phyloP scores from a whole-genome alignment of 2,113 vertebrate genomes.

The Ranitomeya imitator region DNA sequence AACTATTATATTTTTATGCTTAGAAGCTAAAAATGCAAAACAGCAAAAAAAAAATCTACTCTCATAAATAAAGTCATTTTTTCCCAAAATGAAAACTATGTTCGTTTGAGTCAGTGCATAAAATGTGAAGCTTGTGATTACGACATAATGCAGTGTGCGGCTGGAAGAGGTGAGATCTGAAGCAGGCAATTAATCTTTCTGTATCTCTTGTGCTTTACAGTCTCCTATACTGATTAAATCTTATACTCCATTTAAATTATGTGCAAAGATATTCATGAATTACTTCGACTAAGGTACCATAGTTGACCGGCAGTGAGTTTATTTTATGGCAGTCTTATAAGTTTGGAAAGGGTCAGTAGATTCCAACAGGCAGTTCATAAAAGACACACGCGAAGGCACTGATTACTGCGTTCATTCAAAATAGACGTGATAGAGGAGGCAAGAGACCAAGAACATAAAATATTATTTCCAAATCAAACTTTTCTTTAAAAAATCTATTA shows the following conservation, averaged over 20 bases:
- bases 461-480: constrained; percentile 34
- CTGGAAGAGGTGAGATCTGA: constrained; percentile 15
- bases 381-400: background rate
- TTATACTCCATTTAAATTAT: constrained; percentile 40
- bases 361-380: constrained; percentile 19
- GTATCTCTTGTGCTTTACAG: constrained; percentile 27
- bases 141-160: constrained; percentile 29
- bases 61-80: background rate
- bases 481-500: constrained; percentile 36
- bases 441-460: constrained; percentile 21
- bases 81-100: constrained; percentile 18
- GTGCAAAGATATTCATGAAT: constrained; percentile 51
- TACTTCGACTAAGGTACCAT: constrained; percentile 15
- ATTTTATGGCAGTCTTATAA: constrained; percentile 31
- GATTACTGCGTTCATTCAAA: constrained; percentile 12
- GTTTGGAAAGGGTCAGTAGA: constrained; percentile 13
- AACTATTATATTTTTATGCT: constrained; percentile 10
- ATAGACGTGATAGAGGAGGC: constrained; percentile 25
- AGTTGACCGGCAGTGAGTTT: constrained; percentile 19
- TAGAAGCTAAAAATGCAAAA: constrained; percentile 26
- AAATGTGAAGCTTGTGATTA: constrained; percentile 24
- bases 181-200: constrained; percentile 40
- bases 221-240: constrained; percentile 44
- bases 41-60: constrained; percentile 17
- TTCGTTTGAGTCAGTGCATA: constrained; percentile 29